phyloP scores from a whole-genome alignment of 2,888 invertebrate genomes.

The Oscheius sp. region DNA sequence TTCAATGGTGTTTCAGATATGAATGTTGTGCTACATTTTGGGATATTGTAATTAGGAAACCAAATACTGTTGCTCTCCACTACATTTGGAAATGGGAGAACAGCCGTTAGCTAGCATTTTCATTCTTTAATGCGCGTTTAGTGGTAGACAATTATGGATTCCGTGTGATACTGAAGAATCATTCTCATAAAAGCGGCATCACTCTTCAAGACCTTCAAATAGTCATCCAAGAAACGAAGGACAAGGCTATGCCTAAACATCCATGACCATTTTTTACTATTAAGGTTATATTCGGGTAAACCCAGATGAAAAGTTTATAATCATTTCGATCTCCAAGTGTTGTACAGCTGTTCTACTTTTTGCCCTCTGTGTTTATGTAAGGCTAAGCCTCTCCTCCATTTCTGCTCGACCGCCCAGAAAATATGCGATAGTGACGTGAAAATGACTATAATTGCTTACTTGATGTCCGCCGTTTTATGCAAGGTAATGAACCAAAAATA shows the following conservation, averaged over 20 bases:
- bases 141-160: constrained; percentile 28
- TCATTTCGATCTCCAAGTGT: too few species aligned
- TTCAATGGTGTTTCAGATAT: neutral
- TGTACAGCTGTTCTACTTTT: neutral
- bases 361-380: neutral
- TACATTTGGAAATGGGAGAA: constrained; percentile 29
- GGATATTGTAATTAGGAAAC: constrained; percentile 37
- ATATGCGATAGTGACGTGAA: neutral
- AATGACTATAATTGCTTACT: neutral
- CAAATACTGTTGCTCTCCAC: constrained; percentile 1
- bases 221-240: neutral
- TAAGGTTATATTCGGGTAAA: too few species aligned
- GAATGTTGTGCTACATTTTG: constrained; percentile 37
- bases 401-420: neutral
- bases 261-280: too few species aligned
- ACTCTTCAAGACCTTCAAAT: constrained; percentile 11
- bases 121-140: neutral
- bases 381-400: neutral
- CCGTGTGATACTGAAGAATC: constrained; percentile 20
- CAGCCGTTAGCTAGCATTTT: constrained; percentile 4
- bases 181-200: constrained; percentile 19
- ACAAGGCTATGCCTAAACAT: too few species aligned
- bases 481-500: neutral
- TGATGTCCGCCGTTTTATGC: neutral
- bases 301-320: too few species aligned